Conservation (phyloP, 1,140 invertebrate genomes). For the Zaprionus africanus region DNA sequence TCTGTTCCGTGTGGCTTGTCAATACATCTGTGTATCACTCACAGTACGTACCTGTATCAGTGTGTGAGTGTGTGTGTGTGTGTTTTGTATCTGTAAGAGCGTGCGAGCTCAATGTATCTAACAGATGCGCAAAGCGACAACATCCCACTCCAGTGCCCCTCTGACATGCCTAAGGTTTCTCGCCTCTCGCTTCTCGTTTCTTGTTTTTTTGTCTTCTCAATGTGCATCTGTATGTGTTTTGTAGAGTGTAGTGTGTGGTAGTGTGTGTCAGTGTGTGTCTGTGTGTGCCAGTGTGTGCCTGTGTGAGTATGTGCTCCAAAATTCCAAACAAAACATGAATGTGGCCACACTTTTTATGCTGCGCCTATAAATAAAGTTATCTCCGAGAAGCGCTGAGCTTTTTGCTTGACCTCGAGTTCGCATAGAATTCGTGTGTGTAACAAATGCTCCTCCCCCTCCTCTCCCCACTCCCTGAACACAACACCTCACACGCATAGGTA, state of each 20-base stretch:
- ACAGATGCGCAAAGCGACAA: conserved; percentile 45
- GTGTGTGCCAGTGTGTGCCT: background rate
- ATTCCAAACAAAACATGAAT: conserved; percentile 11
- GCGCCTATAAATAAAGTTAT: conserved; percentile 12
- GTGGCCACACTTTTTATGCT: conserved; percentile 32
- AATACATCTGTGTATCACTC: conserved; percentile 64
- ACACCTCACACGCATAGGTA: background rate
- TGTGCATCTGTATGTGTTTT: background rate
- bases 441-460: background rate
- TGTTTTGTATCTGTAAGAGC: conserved; percentile 46
- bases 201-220: background rate
- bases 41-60: conserved; percentile 11
- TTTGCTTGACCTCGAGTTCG: conserved; percentile 17
- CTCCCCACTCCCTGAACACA: no score
- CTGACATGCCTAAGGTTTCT: conserved; percentile 20
- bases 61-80: conserved; percentile 29
- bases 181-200: background rate
- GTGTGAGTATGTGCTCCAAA: background rate
- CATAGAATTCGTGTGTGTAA: conserved; percentile 1
- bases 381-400: conserved; percentile 9
- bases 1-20: conserved; percentile 78
- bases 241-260: background rate
- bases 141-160: conserved; percentile 15
- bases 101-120: conserved; percentile 54
- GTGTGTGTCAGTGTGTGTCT: no score